phyloP scores from a whole-genome alignment of 2,888 invertebrate species.

The Dicroscelio sp. region DNA sequence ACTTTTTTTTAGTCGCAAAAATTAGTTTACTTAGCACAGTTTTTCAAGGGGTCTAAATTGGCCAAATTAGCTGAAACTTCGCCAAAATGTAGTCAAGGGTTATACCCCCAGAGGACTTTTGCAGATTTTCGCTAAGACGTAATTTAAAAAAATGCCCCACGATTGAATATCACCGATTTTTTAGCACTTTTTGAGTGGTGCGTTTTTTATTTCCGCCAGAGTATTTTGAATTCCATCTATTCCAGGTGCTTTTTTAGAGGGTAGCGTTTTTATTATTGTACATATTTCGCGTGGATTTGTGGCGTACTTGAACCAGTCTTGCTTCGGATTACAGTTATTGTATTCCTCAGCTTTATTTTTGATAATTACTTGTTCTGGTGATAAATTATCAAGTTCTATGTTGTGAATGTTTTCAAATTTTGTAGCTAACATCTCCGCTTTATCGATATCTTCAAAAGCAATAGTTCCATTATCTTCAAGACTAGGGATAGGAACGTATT shows the following conservation, averaged over 20 bases:
- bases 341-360: background rate
- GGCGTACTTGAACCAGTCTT: conserved; percentile 33
- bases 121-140: no score
- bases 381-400: conserved; percentile 29
- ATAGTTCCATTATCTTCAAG: background rate
- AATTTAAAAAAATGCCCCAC: no score
- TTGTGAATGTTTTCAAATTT: conserved; percentile 68
- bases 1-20: no score
- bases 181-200: no score
- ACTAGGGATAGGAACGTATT: conserved; percentile 40
- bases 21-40: no score
- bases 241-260: conserved; percentile 61
- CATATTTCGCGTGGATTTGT: conserved; percentile 48
- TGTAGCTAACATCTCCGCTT: conserved; percentile 63
- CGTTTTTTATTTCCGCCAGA: conserved; percentile 73
- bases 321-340: background rate
- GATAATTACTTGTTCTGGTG: conserved; percentile 34
- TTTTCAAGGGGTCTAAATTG: no score
- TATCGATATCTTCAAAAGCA: conserved; percentile 44
- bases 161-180: no score
- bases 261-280: conserved; percentile 42
- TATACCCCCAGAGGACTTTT: no score
- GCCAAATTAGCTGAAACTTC: no score
- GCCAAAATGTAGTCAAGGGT: no score
- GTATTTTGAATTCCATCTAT: conserved; percentile 73